Evolutionary conservation across 2,113 vertebrate species (phyloP), one percentile per base, ranked within the genome.

Genomic region (Oxyura jamaicensis): DNA sequence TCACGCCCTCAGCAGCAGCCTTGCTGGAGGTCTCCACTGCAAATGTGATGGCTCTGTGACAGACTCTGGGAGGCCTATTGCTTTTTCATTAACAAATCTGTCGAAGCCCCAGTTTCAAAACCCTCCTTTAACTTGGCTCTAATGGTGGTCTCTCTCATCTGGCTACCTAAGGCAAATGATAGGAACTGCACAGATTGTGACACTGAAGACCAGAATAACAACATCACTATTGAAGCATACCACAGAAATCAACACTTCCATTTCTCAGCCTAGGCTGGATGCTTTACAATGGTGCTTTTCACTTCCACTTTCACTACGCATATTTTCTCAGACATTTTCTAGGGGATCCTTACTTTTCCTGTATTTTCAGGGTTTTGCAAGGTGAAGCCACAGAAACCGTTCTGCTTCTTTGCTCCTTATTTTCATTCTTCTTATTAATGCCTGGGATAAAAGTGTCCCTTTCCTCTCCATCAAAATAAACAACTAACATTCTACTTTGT

Each of bases 381-480:
- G 31, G 42, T 31, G 35, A 90, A 93, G 58, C 15, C 62, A 90
- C 23, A 18, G 58, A 33, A 83, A 68, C 29, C 33, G 6, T 28
- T 79, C 19, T 62, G 22, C 41, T 86, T 23, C 65, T 60, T 26
- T 22, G 35, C 44, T 81, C 46, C 21, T 16, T 71, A 71, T 50
- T 46, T 77, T 60, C 50, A 29, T 74, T 74, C 36, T 33, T 42
- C 35, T 29, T 77, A 0, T 21, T 44, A 26, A 31, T 4, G 8
- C 21, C 73, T 19, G 23, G 15, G 18, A 89, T 4, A 18, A 88
- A 86, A 91, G 58, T 1, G 6, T 39, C 41, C 60, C 10, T 59
- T 76, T 71, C 28, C 60, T 66, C 44, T 66, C 26, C 53, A 17
- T 52, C 46, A 89, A 91, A 94, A 89, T 6, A 65, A 91, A 77